Base-by-base conservation (phyloP, 1,140 invertebrate genomes). In the Propsilocerus akamusi region DNA sequence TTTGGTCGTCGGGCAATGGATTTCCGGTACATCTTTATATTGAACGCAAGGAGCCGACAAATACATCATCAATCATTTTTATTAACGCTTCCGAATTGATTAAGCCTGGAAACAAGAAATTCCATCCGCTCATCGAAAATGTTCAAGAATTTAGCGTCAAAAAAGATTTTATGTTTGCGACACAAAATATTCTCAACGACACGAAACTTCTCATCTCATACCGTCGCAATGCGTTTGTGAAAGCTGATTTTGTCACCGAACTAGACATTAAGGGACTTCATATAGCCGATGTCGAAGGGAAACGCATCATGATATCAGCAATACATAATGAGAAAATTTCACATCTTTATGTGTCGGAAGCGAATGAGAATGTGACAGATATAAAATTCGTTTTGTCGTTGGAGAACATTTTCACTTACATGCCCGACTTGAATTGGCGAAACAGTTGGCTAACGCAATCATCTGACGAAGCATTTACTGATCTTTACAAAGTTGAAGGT, bases 401-500 rank as follows among this genome's bases (percentile, higher is more conserved):
- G 47, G 78, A 86, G 56, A 75, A 80, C 51, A 77, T 96, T 25
- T 71, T 94, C 32, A 87, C 81, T 53, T 91, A 83, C 60, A 87
- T 88, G 59, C 85, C 84, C 0, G 81, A 85, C 57, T 73, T 67
- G 3, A 83, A 83, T 10, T 86, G 81, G 77, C 80, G 80, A 55
- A 71, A 81, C 26, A 82, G 81, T 41, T 90, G 86, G 84, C 60
- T 92, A 1, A 80, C 79, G 85, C 80, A 81, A 50, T 77, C 85
- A 8, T 72, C 80, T 2, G 79, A 86, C 48, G 80, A 88, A 53
- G 64, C 82, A 8, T 93, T 94, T 69, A 83, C 84, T n/a, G 90
- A 94, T 60, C 61, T 95, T 1, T 86, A 92, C 58, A 86, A 83
- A 62, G 83, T 95, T 0, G 78, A 86, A 60, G 89, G 89, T 7